Evolutionary conservation across 2,888 invertebrate genomes (phyloP).

Genomic region (Tetranychus piercei): DNA sequence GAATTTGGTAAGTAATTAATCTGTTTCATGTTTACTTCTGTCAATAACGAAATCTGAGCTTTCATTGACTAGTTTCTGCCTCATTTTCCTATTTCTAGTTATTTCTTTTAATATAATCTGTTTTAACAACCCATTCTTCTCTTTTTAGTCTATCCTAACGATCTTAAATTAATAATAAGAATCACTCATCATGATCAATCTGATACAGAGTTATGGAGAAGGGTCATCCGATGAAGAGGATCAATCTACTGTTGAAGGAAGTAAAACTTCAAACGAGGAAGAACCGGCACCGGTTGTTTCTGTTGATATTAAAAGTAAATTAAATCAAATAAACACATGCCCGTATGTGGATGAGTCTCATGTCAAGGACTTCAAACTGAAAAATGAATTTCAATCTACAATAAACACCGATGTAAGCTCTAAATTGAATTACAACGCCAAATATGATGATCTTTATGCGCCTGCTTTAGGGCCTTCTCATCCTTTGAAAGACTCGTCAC

Average conservation of each 20-base stretch:
- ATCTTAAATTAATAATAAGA: neutral
- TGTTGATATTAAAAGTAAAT: neutral
- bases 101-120: neutral
- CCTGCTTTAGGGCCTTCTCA: conserved; percentile 74
- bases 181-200: conserved; percentile 4
- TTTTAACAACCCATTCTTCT: neutral
- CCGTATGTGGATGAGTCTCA: conserved; percentile 5
- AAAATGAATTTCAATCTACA: neutral
- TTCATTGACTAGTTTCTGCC: too few relatives aligned
- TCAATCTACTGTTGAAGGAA: neutral
- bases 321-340: neutral
- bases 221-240: neutral
- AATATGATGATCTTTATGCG: conserved; percentile 79
- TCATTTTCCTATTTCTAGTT: neutral
- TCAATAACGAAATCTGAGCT: too few relatives aligned
- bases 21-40: too few relatives aligned
- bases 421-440: conserved; percentile 75
- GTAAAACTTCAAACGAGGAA: neutral
- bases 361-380: neutral
- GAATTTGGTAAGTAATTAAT: too few relatives aligned
- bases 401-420: conserved; percentile 38
- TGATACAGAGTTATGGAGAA: neutral
- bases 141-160: neutral
- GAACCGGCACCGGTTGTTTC: neutral
- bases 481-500: conserved; percentile 65